Evolutionary conservation across 2,888 invertebrate species (phyloP), one percentile per base, ranked within the genome.

Genomic region (Tribolium freemani): DNA sequence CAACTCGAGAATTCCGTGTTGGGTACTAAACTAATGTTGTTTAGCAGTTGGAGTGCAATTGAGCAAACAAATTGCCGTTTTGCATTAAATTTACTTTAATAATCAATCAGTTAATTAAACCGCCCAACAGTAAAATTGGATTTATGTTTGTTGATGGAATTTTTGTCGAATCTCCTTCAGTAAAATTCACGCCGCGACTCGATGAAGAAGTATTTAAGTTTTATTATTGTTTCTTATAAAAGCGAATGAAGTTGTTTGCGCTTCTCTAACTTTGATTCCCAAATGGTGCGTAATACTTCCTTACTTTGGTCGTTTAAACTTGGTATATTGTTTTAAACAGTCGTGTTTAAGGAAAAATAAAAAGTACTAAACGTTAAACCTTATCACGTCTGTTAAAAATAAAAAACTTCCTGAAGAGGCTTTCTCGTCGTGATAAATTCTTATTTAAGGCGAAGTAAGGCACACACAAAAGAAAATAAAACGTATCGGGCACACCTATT

Each of bases 391-490:
- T 45, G 69, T 72, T 77, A 72, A 73, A 75, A 77, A 67, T 54
- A 53, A 75, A 71, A 74, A 73, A 73, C 60, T 74, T 54, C 30
- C 48, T 51, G 51, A 56, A 56, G 69, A 60, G 50, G 73, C 71
- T 74, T 68, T 72, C 73, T 72, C 73, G 72, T 72, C 5, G 69
- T 66, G 54, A 78, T 77, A 77, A 74, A 78, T 79, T 79, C 76
- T 75, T 75, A 75, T 79, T 76, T 75, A 61, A 72, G 53, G 21
- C 58, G 70, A 60, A 66, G 60, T 31, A 46, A 50, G 30, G 69
- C 48, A 69, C 44, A 73, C 72, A 73, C 72, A 75, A 68, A 75
- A 76, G 72, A 71, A 75, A 73, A 76, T 74, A 72, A 75, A 76
- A 73, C 69, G 73, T 72, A 77, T 77, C 72, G 66, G 72, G 73